Conservation (phyloP, 35 echinoderm and acorn worm species). For the Patiria miniata region DNA sequence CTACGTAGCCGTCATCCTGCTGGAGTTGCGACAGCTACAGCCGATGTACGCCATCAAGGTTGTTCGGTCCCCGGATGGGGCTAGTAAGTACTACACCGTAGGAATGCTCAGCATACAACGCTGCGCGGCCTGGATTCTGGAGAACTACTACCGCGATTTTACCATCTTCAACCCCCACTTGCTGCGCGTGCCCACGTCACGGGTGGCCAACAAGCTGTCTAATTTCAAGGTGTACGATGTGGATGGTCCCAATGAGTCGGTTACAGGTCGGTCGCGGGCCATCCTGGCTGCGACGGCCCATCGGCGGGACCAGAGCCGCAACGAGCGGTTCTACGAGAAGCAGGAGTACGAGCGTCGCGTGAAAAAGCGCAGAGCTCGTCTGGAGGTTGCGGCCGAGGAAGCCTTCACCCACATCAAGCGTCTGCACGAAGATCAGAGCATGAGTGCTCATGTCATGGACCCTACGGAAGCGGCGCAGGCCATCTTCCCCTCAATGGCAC, state of each 20-base stretch:
- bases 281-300: constrained; percentile 81
- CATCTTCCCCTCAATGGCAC: constrained; percentile 95
- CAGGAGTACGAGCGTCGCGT: constrained; percentile 94
- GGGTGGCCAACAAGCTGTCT: constrained; percentile 69
- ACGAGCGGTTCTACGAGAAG: constrained; percentile 98
- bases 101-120: constrained; percentile 92
- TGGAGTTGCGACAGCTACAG: constrained; percentile 88
- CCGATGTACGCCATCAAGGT: constrained; percentile 86
- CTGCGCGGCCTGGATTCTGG: constrained; percentile 76
- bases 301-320: constrained; percentile 78
- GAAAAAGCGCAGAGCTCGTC: constrained; percentile 80
- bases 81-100: constrained; percentile 76
- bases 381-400: constrained; percentile 80
- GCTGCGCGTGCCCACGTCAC: constrained; percentile 72
- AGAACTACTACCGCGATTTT: constrained; percentile 98
- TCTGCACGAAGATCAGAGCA: constrained; percentile 76
- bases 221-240: constrained; percentile 97
- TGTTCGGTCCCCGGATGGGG: constrained; percentile 88
- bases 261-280: constrained; percentile 79
- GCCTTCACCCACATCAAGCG: constrained; percentile 96
- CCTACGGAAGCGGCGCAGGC: constrained; percentile 94
- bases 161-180: constrained; percentile 85
- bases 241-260: constrained; percentile 81
- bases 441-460: constrained; percentile 80
- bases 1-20: constrained; percentile 84